Evolutionary conservation across 2,113 vertebrate genomes (phyloP), one percentile per base, ranked within the genome.

Genomic region (Psophia crepitans): DNA sequence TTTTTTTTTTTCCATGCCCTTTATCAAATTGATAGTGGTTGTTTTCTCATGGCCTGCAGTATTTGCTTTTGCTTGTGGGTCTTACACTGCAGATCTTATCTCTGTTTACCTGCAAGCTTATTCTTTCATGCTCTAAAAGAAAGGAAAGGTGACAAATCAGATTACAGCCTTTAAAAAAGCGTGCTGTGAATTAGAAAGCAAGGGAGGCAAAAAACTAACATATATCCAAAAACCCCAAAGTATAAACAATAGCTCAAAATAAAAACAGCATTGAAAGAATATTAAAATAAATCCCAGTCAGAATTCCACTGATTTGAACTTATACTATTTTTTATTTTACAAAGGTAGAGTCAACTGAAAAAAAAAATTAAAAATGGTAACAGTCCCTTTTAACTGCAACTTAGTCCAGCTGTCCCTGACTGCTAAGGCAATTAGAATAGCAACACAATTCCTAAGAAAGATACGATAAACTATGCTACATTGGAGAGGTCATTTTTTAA

Each of bases 31-130:
- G 83, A 64, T 78, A 92, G 81, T 32, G 10, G 3, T 69, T 84
- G 18, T 93, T 93, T 86, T 81, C 83, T 94, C 69, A 37, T 28
- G n/a, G 73, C 53, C 81, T 82, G 64, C 83, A 87, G 56, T 49
- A 87, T 69, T 89, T 92, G 43, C 35, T 81, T 92, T 91, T 80
- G 41, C 46, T 58, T 56, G 37, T 9, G 4, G 16, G 21, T 82
- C 68, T 87, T n/a, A 79, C 10, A 44, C 65, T 84, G 65, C 57
- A 84, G 64, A 71, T 81, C 35, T 71, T 89, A 70, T 60, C 57
- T 83, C n/a, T 87, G 65, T 92, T 89, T 94, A 94, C 53, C 69
- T 92, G 53, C 69, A 71, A 84, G 85, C 44, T 89, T 91, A 82
- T 58, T 87, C 18, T 57, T 89, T 87, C 61, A 37, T 24, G 11